Evolutionary conservation across 2,888 invertebrate species (phyloP), one percentile per base, ranked within the genome.

Genomic region (Embidobia sp.): DNA sequence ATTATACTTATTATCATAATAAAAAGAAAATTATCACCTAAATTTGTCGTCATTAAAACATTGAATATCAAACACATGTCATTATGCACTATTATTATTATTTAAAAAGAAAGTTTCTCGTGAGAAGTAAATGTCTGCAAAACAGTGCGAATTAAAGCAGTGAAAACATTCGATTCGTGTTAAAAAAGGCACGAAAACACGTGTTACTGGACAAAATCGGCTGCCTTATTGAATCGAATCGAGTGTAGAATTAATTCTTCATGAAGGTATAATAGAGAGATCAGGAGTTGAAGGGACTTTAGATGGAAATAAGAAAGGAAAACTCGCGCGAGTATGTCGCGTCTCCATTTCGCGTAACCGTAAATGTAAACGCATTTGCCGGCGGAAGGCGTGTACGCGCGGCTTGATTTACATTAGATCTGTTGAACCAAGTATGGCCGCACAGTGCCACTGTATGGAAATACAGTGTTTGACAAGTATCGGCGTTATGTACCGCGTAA

Each of bases 341-440:
- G 70, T 59, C 70, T 70, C 70, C 66, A 64, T 70, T 76, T 67
- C 55, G 59, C 59, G 69, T 49, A 64, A 49, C 51, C 57, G 69
- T 64, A 69, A 76, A 64, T 64, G 76, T 64, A 73, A 73, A 70
- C 69, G 63, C 63, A 75, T 69, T 76, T 63, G 57, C 63, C 44
- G 42, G 48, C 49, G 59, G 64, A 76, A 76, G 57, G 72, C 72
- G 66, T 72, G 77, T 72, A 61, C 66, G 59, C 35, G 31, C 74
- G 61, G 66, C 74, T 80, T 79, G 78, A 80, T 82, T 82, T 79
- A 80, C 81, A 81, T 81, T 77, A 78, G 75, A 79, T 80, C 74
- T 78, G 72, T 64, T 59, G 77, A 51, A 51, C 72, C 72, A 70
- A 69, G 67, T 77, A 69, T 66, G 70, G 57, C 64, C 57, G 66